These are phyloP conservation scores for Saguinus midas DNA, from an alignment of 2,113 vertebrate species.

Conservation along the genomic window DNA sequence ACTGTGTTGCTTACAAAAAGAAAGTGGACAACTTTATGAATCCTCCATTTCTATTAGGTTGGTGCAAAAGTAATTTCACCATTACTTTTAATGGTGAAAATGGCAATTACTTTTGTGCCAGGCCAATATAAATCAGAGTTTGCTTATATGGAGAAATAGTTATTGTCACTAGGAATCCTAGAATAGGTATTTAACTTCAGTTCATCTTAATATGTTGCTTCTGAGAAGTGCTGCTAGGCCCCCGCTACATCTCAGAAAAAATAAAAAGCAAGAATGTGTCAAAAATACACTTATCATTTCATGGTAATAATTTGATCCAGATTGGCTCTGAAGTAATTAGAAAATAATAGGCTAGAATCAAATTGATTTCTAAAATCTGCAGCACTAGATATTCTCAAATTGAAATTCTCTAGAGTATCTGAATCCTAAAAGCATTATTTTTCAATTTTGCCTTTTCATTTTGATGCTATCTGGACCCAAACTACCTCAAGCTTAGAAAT, in stretches of 20 bases:
- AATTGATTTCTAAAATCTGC: neutral
- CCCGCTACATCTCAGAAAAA: neutral
- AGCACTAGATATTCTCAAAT: neutral
- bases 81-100: too few relatives aligned
- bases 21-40: neutral
- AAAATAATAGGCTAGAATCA: neutral
- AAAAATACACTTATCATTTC: neutral
- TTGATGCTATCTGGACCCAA: neutral
- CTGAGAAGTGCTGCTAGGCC: neutral
- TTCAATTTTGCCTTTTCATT: constrained; percentile 1
- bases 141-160: neutral
- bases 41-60: neutral
- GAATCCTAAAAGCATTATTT: neutral
- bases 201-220: neutral
- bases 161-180: neutral
- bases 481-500: neutral
- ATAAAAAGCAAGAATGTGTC: neutral
- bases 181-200: neutral
- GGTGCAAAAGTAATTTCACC: too few relatives aligned
- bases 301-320: neutral
- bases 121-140: neutral
- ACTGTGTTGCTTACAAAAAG: neutral
- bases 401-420: neutral
- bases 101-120: too few relatives aligned
- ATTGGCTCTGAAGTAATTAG: neutral